Evolutionary conservation across 2,113 vertebrate genomes (phyloP).

Genomic region (Coptodon bakossiorum): DNA sequence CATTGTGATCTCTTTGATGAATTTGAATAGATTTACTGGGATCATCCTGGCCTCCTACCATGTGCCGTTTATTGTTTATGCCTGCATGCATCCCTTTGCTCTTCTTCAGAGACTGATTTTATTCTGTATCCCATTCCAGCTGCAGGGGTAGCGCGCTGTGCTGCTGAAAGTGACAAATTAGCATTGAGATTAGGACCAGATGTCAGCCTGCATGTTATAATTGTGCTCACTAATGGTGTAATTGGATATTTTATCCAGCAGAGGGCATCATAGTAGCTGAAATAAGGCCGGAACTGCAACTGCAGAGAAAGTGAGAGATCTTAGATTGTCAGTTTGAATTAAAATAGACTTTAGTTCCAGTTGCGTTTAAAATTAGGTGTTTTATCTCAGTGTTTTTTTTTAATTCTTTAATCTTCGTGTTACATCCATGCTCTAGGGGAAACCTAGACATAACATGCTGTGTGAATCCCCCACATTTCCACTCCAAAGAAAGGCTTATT

Average conservation of each 20-base stretch:
- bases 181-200: constrained; percentile 34
- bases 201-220: neutral
- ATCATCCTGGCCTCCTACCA: neutral
- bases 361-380: neutral
- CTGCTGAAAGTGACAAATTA: constrained; percentile 17
- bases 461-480: neutral
- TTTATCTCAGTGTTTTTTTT: neutral
- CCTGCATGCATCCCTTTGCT: neutral
- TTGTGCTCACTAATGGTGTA: neutral
- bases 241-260: neutral
- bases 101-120: neutral
- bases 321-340: neutral
- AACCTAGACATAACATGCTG: neutral
- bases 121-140: constrained; percentile 12
- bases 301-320: neutral
- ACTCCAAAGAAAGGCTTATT: neutral
- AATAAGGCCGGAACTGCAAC: neutral
- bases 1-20: constrained; percentile 14
- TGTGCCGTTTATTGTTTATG: constrained; percentile 22
- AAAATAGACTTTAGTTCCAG: neutral
- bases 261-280: constrained; percentile 10
- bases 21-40: constrained; percentile 19
- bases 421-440: neutral
- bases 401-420: neutral
- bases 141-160: neutral